Percentiles rank a stretch among this genome's conserved stretches.
Conservation (phyloP, 2,888 invertebrate species). For the Melieria picta region DNA sequence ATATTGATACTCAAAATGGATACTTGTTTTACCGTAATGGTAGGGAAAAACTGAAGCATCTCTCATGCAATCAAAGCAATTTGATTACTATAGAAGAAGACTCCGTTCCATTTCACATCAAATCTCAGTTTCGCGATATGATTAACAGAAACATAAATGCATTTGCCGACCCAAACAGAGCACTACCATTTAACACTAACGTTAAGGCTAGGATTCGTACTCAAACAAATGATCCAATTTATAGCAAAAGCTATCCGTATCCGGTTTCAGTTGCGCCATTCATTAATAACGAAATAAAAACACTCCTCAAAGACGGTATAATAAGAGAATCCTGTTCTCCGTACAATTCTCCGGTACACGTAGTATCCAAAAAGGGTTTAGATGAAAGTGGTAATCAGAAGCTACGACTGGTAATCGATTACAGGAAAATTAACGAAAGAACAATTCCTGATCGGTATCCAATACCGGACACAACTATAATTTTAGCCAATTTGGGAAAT, state of each 20-base stretch:
- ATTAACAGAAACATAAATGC: slow-evolving; percentile 8
- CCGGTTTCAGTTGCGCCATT: slow-evolving; percentile 34
- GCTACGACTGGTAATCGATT: slow-evolving; percentile 27
- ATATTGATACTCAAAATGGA: slow-evolving; percentile 30
- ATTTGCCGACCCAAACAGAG: slow-evolving; percentile 4
- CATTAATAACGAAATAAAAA: slow-evolving; percentile 36
- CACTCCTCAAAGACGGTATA: slow-evolving; percentile 33
- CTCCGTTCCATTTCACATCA: slow-evolving; percentile 11
- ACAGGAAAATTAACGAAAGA: slow-evolving; percentile 22
- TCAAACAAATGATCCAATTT: background rate
- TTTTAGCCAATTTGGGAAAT: slow-evolving; percentile 34
- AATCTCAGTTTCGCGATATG: slow-evolving; percentile 10
- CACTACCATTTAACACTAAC: background rate
- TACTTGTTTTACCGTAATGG: slow-evolving; percentile 19
- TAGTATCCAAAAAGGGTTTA: slow-evolving; percentile 27
- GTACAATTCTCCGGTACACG: slow-evolving; percentile 34
- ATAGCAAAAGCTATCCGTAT: slow-evolving; percentile 32
- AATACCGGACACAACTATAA: slow-evolving; percentile 24
- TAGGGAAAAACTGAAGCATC: slow-evolving; percentile 12
- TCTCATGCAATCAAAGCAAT: slow-evolving; percentile 19
- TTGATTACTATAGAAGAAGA: slow-evolving; percentile 19
- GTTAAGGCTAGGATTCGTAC: background rate
- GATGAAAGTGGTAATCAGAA: slow-evolving; percentile 12
- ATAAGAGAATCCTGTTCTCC: slow-evolving; percentile 31
- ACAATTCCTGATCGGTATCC: slow-evolving; percentile 8